Evolutionary conservation across 1,140 invertebrate species (phyloP).

Genomic region (Mizuhopecten yessoensis): DNA sequence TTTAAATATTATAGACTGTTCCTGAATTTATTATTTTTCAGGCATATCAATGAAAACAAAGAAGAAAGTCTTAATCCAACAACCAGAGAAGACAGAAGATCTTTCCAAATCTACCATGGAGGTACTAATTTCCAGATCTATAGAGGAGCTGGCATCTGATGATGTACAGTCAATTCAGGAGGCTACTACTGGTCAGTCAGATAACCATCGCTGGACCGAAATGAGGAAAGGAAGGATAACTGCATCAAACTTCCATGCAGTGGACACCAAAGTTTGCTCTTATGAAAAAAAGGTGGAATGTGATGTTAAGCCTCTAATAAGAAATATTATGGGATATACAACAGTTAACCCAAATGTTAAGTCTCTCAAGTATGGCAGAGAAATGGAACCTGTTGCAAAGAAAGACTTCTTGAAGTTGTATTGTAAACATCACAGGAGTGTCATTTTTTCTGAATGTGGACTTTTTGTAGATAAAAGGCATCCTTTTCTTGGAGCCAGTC

Average conservation of each 20-base stretch:
- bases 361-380: slow-evolving; percentile 43
- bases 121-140: not conserved
- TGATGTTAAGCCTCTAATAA: not conserved
- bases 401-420: no score
- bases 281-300: not conserved
- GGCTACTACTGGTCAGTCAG: no score
- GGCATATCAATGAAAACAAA: no score
- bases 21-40: no score
- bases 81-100: no score
- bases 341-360: slow-evolving; percentile 47
- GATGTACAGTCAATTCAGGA: not conserved
- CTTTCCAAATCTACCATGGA: not conserved
- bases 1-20: no score
- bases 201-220: no score
- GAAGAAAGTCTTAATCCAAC: no score
- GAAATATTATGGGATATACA: slow-evolving; percentile 24
- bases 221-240: slow-evolving; percentile 49
- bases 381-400: slow-evolving; percentile 43
- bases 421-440: no score
- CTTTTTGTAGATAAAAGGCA: no score
- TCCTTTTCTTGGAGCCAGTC: no score
- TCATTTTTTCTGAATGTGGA: slow-evolving; percentile 46
- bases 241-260: slow-evolving; percentile 53
- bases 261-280: slow-evolving; percentile 41
- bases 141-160: not conserved